Evolutionary conservation across 2,888 invertebrate genomes (phyloP).

Genomic region (Adelphocoris suturalis): DNA sequence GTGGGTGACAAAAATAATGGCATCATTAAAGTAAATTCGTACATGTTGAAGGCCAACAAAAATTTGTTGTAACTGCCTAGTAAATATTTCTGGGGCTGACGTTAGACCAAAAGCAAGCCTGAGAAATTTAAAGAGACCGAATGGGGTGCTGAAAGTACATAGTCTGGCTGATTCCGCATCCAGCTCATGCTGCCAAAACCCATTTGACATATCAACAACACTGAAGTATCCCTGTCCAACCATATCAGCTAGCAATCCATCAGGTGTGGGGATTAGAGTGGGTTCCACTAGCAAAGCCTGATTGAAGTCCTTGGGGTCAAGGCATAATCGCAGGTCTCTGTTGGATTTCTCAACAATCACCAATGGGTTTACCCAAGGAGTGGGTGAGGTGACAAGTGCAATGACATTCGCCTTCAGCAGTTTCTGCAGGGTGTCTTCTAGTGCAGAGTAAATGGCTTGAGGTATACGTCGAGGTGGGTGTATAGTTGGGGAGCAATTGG

Average conservation of each 20-base stretch:
- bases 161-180: slow-evolving; percentile 73
- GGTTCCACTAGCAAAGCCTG: slow-evolving; percentile 72
- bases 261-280: slow-evolving; percentile 73
- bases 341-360: slow-evolving; percentile 74
- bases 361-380: slow-evolving; percentile 75
- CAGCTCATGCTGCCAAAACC: slow-evolving; percentile 74
- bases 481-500: slow-evolving; percentile 65
- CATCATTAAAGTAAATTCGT: slow-evolving; percentile 49
- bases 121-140: slow-evolving; percentile 73
- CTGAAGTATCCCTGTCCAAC: slow-evolving; percentile 71
- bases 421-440: slow-evolving; percentile 72
- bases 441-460: slow-evolving; percentile 69
- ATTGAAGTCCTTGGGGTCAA: slow-evolving; percentile 75
- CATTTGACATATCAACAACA: slow-evolving; percentile 73
- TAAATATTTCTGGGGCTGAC: slow-evolving; percentile 74
- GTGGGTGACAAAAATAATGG: slow-evolving; percentile 74
- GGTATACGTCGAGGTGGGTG: slow-evolving; percentile 75
- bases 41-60: background rate
- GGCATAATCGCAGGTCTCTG: slow-evolving; percentile 74
- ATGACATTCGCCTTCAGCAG: slow-evolving; percentile 73
- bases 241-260: slow-evolving; percentile 73
- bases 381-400: slow-evolving; percentile 73
- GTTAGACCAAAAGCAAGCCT: slow-evolving; percentile 75
- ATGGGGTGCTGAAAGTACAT: slow-evolving; percentile 75
- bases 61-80: slow-evolving; percentile 1